Conservation (phyloP, 1,140 invertebrate genomes). For the Venustaconcha ellipsiformis region DNA sequence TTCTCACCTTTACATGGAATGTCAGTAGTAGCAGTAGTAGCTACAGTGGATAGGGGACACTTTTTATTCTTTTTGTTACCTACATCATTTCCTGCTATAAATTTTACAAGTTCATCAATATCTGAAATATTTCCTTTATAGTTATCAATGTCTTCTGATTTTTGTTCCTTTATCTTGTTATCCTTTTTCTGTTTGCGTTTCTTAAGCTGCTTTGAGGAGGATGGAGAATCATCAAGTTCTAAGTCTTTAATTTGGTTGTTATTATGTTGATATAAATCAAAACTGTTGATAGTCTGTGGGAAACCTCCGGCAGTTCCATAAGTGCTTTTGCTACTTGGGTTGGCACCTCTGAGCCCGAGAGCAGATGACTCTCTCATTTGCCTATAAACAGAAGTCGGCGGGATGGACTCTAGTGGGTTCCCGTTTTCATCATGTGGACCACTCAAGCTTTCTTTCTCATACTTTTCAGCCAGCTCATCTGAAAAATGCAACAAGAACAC, state of each 20-base stretch:
- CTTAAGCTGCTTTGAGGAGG: conserved; percentile 9
- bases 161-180: conserved; percentile 31
- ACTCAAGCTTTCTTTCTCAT: neutral
- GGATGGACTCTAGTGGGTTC: conserved; percentile 25
- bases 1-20: conserved; percentile 39
- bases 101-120: conserved; percentile 51
- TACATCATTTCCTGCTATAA: conserved; percentile 46
- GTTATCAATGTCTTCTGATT: conserved; percentile 48
- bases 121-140: conserved; percentile 43
- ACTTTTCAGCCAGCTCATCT: conserved; percentile 33
- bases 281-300: neutral
- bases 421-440: conserved; percentile 28
- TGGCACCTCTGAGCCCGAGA: conserved; percentile 11
- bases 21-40: conserved; percentile 22
- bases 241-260: neutral
- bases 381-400: conserved; percentile 31
- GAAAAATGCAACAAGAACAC: neutral
- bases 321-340: conserved; percentile 1
- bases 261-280: conserved; percentile 1
- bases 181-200: conserved; percentile 31
- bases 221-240: neutral
- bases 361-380: conserved; percentile 48
- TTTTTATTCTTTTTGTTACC: conserved; percentile 40
- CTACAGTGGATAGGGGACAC: conserved; percentile 24
- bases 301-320: neutral